Evolutionary conservation across 2,113 vertebrate species (phyloP).

Genomic region (Crotalus viridis): DNA sequence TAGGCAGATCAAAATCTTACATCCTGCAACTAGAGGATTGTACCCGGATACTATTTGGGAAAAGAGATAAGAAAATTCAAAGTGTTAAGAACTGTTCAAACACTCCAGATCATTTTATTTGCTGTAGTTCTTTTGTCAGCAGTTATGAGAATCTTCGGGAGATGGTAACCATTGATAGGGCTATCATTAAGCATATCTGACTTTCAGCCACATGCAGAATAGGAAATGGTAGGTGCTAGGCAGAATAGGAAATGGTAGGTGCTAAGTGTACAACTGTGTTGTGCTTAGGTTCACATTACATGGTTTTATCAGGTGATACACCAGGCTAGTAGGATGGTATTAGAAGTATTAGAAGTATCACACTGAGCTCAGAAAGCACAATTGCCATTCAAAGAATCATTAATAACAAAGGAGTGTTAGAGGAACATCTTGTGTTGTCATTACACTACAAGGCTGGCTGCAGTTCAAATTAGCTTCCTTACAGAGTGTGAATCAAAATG

Average conservation of each 20-base stretch:
- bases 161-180: slow-evolving; percentile 3
- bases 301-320: slow-evolving; percentile 29
- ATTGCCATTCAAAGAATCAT: slow-evolving; percentile 80
- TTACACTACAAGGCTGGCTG: slow-evolving; percentile 72
- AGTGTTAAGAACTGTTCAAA: not conserved
- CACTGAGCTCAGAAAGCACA: slow-evolving; percentile 63
- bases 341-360: slow-evolving; percentile 50
- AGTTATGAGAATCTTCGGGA: slow-evolving; percentile 12
- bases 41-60: not conserved
- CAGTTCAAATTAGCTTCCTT: slow-evolving; percentile 76
- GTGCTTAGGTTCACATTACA: not conserved
- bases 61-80: not conserved
- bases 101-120: not conserved
- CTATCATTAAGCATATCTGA: slow-evolving; percentile 38
- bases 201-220: not conserved
- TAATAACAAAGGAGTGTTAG: slow-evolving; percentile 68
- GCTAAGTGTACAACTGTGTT: not conserved
- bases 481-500: slow-evolving; percentile 78
- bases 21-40: not conserved
- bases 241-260: not conserved
- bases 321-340: slow-evolving; percentile 15
- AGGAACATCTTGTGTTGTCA: slow-evolving; percentile 70
- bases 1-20: not conserved
- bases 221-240: not conserved
- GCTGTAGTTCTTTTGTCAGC: not conserved